A percentile compares a stretch with the other conserved stretches of the same genome.
Evolutionary conservation across 1,140 invertebrate genomes (phyloP).

Genomic region (Saccostrea glomerata): DNA sequence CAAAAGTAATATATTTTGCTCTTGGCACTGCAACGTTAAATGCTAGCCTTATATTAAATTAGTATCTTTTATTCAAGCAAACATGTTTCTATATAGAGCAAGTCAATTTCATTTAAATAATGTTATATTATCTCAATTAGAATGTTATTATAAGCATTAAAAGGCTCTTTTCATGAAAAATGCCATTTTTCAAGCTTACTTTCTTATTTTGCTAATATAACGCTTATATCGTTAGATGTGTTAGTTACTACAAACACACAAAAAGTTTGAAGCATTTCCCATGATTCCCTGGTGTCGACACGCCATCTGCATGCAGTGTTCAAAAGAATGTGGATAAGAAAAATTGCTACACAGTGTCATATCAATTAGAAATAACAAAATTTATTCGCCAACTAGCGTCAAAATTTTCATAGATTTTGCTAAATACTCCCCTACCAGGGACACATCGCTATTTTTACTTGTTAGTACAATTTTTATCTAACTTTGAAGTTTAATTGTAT

Average conservation of each 20-base stretch:
- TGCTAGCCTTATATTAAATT: background rate
- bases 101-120: background rate
- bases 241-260: slow-evolving; percentile 28
- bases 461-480: too few species aligned
- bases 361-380: too few species aligned
- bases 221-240: background rate
- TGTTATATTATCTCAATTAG: background rate
- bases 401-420: too few species aligned
- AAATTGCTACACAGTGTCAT: too few species aligned
- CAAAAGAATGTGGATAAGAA: background rate
- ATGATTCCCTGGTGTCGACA: slow-evolving; percentile 8
- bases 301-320: background rate
- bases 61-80: background rate
- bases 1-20: background rate
- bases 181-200: background rate
- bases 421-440: too few species aligned
- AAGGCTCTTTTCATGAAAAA: background rate
- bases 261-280: background rate
- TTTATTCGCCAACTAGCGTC: too few species aligned
- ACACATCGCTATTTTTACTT: too few species aligned
- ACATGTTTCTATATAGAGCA: background rate
- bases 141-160: background rate
- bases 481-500: too few species aligned
- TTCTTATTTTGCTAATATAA: background rate
- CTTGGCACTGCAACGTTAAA: background rate